phyloP scores from a whole-genome alignment of 1,140 invertebrate genomes.

The Hypsibius dujardini region DNA sequence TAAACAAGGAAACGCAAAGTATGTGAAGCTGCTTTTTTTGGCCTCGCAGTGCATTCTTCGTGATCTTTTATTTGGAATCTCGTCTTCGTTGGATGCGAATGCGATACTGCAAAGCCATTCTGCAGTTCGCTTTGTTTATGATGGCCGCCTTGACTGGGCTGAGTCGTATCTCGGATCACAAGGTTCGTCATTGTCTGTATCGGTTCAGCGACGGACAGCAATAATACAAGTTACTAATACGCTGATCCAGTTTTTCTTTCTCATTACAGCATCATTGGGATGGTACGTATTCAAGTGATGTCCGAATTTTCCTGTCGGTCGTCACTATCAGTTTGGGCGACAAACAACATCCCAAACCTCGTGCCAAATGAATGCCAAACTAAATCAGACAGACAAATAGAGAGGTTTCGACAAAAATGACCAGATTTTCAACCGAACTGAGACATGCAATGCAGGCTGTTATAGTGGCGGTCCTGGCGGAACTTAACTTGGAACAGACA shows the following conservation, averaged over 20 bases:
- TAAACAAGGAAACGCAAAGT: neutral
- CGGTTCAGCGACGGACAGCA: neutral
- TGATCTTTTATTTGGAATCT: constrained; percentile 15
- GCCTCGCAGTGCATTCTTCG: neutral
- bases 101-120: constrained; percentile 13
- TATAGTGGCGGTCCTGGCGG: too few species aligned
- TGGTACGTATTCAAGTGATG: neutral
- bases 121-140: neutral
- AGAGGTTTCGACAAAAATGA: too few species aligned
- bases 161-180: constrained; percentile 12
- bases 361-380: too few species aligned
- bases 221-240: constrained; percentile 7
- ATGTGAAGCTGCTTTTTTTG: too few species aligned
- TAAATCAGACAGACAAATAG: too few species aligned
- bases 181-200: neutral
- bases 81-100: constrained; percentile 7
- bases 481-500: too few species aligned
- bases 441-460: too few species aligned
- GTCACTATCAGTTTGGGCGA: too few species aligned
- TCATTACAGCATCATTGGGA: constrained; percentile 11
- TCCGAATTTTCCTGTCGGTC: too few species aligned
- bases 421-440: too few species aligned
- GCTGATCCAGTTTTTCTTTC: neutral
- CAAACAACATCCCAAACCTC: too few species aligned
- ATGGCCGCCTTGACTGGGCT: constrained; percentile 3